Percentiles rank a stretch among this genome's conserved stretches.
Conservation (phyloP, 2,797 vertebrate species). For the Brachymystax lenok region DNA sequence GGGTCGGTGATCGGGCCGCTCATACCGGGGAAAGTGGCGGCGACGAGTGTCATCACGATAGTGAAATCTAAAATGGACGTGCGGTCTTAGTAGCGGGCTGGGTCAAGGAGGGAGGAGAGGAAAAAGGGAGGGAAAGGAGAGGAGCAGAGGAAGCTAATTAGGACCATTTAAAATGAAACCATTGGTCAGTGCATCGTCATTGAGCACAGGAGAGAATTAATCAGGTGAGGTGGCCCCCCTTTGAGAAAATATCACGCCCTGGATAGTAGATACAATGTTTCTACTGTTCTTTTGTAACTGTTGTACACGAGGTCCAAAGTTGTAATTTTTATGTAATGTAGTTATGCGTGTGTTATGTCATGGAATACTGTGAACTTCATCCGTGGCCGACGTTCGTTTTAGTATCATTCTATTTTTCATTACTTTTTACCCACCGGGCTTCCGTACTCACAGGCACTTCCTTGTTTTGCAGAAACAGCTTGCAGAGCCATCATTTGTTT, state of each 20-base stretch:
- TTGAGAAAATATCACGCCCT: neutral
- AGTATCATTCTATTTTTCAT: conserved; percentile 66
- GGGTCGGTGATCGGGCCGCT: conserved; percentile 89
- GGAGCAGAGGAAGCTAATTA: conserved; percentile 41
- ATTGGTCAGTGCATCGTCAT: conserved; percentile 58
- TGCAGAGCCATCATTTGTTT: conserved; percentile 7
- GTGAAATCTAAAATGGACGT: conserved; percentile 97
- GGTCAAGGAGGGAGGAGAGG: conserved; percentile 17
- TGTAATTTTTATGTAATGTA: conserved; percentile 71
- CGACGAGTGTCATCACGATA: conserved; percentile 98
- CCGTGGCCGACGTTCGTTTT: conserved; percentile 69
- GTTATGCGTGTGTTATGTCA: conserved; percentile 46
- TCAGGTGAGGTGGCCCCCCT: neutral
- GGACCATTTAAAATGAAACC: conserved; percentile 37
- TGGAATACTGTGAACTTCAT: conserved; percentile 73
- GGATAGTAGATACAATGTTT: conserved; percentile 57
- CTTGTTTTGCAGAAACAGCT: conserved; percentile 24
- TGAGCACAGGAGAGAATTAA: conserved; percentile 52
- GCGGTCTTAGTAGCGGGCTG: conserved; percentile 86
- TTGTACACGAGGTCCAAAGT: conserved; percentile 77
- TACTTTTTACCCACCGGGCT: conserved; percentile 36
- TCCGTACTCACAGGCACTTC: conserved; percentile 44
- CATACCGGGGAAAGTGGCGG: conserved; percentile 90
- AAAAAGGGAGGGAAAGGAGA: conserved; percentile 37
- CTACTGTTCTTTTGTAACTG: conserved; percentile 75